These are phyloP conservation scores for Cricetomys ansorgei DNA, from an alignment of 2,113 vertebrate species.

Conservation along the genomic window DNA sequence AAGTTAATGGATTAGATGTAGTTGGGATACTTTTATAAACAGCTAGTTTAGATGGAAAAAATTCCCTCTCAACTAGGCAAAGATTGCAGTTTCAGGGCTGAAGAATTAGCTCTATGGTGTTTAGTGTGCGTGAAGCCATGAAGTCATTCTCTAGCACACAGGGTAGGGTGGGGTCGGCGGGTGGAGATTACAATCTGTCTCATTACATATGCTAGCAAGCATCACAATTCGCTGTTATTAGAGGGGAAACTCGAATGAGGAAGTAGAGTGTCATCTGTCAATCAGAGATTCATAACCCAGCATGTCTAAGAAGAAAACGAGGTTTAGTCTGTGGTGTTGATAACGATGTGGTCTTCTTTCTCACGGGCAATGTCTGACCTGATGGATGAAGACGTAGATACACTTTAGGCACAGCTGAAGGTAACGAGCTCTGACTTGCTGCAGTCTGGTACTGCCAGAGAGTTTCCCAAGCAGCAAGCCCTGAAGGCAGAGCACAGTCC, in stretches of 20 bases:
- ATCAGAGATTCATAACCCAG: not conserved
- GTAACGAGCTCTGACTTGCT: conserved; percentile 18
- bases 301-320: conserved; percentile 5
- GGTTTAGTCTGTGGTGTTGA: not conserved
- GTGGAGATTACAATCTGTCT: not conserved
- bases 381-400: not conserved
- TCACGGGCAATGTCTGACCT: not conserved
- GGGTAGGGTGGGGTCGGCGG: not conserved
- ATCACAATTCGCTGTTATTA: not conserved
- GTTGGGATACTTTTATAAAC: not conserved
- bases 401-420: not conserved
- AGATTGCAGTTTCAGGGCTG: not conserved
- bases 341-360: conserved; percentile 24
- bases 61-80: not conserved
- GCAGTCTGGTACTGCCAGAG: not conserved
- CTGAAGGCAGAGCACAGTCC: not conserved
- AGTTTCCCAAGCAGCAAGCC: conserved; percentile 44
- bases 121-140: not conserved
- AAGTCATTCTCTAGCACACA: not conserved
- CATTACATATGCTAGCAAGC: not conserved
- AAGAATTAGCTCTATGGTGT: not conserved
- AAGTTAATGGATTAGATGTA: not conserved
- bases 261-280: not conserved
- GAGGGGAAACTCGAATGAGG: not conserved
- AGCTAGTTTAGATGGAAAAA: not conserved